A percentile compares a stretch with the other conserved stretches of the same genome.
Evolutionary conservation across 2,888 invertebrate genomes (phyloP).

Genomic region (Chironomus riparius): DNA sequence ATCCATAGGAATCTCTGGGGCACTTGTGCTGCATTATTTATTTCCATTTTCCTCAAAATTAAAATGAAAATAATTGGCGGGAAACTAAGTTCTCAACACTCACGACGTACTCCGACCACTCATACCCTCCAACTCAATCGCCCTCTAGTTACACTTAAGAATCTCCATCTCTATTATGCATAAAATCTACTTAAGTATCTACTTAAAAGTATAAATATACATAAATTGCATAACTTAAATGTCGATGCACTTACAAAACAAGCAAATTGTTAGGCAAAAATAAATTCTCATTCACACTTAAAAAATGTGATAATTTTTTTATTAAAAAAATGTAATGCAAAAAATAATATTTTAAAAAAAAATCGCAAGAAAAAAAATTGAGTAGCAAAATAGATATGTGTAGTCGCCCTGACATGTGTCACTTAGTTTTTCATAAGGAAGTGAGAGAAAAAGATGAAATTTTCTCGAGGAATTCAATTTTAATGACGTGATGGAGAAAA

Average conservation of each 20-base stretch:
- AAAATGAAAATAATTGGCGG: too few species aligned
- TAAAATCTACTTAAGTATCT: not conserved
- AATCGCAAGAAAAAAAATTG: not conserved
- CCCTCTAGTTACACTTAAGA: not conserved
- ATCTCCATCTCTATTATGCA: too few species aligned
- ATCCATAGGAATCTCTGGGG: too few species aligned
- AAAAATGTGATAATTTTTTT: slow-evolving; percentile 22
- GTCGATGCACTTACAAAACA: not conserved
- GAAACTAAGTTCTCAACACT: too few species aligned
- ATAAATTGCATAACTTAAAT: not conserved
- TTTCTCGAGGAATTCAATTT: not conserved
- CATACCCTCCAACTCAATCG: not conserved
- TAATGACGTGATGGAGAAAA: not conserved
- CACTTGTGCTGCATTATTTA: too few species aligned
- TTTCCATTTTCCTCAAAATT: too few species aligned
- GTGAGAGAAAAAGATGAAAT: too few species aligned
- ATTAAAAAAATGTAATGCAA: not conserved
- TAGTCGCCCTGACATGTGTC: not conserved
- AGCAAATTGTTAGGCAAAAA: slow-evolving; percentile 6
- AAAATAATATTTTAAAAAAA: not conserved
- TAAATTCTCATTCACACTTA: slow-evolving; percentile 11
- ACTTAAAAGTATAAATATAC: not conserved
- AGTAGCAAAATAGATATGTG: not conserved
- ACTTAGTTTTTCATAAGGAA: not conserved
- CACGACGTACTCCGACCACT: not conserved